phyloP scores from a whole-genome alignment of 2,888 invertebrate genomes.

The Glyphotaelius pellucidus region DNA sequence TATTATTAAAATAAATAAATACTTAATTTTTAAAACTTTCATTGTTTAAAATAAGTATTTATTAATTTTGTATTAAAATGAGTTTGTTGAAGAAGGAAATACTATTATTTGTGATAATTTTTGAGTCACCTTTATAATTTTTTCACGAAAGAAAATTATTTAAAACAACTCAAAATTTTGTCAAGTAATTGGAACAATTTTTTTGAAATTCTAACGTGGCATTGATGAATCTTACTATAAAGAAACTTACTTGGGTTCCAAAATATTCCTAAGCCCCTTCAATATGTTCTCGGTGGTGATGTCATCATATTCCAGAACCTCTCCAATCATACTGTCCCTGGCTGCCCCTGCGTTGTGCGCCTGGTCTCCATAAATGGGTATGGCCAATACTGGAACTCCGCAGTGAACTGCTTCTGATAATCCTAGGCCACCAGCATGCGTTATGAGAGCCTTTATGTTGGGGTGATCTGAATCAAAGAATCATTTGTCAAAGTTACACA shows the following conservation, averaged over 20 bases:
- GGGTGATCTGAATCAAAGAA: slow-evolving; percentile 77
- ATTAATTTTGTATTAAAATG: no score
- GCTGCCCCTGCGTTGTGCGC: slow-evolving; percentile 78
- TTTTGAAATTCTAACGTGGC: no score
- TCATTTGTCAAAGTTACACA: not conserved
- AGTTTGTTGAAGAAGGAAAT: no score
- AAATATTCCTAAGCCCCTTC: slow-evolving; percentile 11
- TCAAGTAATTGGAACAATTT: no score
- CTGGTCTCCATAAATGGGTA: slow-evolving; percentile 85
- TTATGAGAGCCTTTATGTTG: slow-evolving; percentile 82
- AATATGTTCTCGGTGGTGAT: slow-evolving; percentile 75
- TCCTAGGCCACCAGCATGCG: slow-evolving; percentile 86
- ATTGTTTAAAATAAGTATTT: no score
- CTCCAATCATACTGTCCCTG: slow-evolving; percentile 77
- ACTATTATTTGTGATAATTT: no score
- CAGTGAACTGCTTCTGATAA: slow-evolving; percentile 81
- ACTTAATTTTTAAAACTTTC: no score
- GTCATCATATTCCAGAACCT: slow-evolving; percentile 74
- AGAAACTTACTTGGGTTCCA: slow-evolving; percentile 14
- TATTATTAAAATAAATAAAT: no score
- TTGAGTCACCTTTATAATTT: no score
- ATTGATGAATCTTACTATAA: not conserved
- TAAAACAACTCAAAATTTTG: no score
- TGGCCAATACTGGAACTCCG: slow-evolving; percentile 81
- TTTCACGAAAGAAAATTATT: no score